These are phyloP conservation scores for Craseonycteris thonglongyai DNA, from an alignment of 2,113 vertebrate species.

Conservation along the genomic window DNA sequence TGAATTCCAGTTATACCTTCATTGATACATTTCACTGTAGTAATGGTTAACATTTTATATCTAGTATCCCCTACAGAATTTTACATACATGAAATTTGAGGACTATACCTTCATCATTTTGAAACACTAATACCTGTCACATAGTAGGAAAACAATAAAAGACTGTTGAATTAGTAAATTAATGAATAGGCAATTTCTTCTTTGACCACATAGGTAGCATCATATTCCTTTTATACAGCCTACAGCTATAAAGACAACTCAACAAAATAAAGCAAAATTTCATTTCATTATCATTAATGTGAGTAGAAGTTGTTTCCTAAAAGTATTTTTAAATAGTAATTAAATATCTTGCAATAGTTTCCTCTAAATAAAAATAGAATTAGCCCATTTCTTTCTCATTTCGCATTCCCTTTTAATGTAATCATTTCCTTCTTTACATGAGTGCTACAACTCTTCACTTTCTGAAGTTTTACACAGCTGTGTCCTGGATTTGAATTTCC, in stretches of 20 bases:
- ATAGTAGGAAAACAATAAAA: not conserved
- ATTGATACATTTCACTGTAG: not conserved
- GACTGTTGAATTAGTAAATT: not conserved
- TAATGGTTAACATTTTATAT: not conserved
- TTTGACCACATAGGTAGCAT: not conserved
- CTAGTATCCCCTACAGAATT: not conserved
- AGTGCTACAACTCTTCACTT: not conserved
- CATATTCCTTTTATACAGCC: not conserved
- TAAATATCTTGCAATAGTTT: not conserved
- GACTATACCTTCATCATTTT: not conserved
- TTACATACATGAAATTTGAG: not conserved
- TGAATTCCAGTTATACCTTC: not conserved
- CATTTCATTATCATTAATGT: not conserved
- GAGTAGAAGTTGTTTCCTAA: not conserved
- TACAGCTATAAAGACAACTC: not conserved
- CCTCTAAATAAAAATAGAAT: not conserved
- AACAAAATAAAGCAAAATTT: not conserved
- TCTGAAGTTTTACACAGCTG: slow-evolving; percentile 26
- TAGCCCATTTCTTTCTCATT: not conserved
- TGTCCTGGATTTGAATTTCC: slow-evolving; percentile 64
- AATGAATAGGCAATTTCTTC: not conserved
- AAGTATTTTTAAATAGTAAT: slow-evolving; percentile 24
- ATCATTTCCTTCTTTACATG: not conserved
- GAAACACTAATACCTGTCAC: not conserved
- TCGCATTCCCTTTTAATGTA: slow-evolving; percentile 45